These are phyloP conservation scores for Drosophila arizonae DNA, from an alignment of 1,140 invertebrate genomes.

Conservation along the genomic window DNA sequence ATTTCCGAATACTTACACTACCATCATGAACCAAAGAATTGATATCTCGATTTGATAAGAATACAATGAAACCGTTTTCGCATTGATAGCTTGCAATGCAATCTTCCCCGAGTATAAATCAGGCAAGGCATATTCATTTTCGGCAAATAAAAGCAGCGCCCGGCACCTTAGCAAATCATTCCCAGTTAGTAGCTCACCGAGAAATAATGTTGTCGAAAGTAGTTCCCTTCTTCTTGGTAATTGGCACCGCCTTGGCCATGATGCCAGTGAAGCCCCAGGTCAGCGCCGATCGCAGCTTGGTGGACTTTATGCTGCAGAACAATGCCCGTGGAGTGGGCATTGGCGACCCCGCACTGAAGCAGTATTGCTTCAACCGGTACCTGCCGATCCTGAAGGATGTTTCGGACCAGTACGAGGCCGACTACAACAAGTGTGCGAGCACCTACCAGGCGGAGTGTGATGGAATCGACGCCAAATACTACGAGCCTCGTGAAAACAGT, in stretches of 20 bases:
- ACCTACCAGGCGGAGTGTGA: background rate
- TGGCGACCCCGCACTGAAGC: background rate
- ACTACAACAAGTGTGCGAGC: conserved; percentile 22
- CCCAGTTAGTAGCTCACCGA: conserved; percentile 7
- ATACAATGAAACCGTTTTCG: background rate
- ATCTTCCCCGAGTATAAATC: conserved; percentile 8
- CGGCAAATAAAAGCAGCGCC: conserved; percentile 5
- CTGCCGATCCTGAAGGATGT: conserved; percentile 28
- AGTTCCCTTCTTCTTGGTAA: conserved; percentile 9
- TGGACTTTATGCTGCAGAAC: conserved; percentile 22
- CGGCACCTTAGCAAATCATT: conserved; percentile 4
- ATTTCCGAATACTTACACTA: background rate
- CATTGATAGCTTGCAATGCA: conserved; percentile 6
- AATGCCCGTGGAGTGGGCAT: background rate
- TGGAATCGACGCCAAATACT: conserved; percentile 16
- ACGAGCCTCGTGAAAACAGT: background rate
- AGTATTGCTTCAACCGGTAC: conserved; percentile 46
- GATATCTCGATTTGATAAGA: conserved; percentile 1
- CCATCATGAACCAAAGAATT: background rate
- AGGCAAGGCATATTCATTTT: background rate
- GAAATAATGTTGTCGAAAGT: conserved; percentile 30
- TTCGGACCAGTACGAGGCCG: conserved; percentile 11
- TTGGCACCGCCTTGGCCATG: conserved; percentile 8
- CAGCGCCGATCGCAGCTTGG: conserved; percentile 1
- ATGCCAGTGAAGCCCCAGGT: background rate